phyloP scores from a whole-genome alignment of 2,113 vertebrate genomes.

The Myotis yumanensis region DNA sequence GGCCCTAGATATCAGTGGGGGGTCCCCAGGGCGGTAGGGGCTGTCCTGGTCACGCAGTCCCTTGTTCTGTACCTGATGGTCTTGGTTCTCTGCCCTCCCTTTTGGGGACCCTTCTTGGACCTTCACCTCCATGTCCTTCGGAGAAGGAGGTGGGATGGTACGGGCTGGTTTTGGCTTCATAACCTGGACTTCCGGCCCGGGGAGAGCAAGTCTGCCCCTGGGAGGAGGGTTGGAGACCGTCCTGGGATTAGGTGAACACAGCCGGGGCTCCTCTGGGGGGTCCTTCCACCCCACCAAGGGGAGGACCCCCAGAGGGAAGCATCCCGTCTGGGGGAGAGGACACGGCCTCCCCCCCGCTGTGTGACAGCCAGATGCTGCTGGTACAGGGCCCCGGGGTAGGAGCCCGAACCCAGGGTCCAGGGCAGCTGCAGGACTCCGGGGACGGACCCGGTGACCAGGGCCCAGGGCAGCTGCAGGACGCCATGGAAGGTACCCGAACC shows the following conservation, averaged over 20 bases:
- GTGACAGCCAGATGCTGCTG: fast-evolving
- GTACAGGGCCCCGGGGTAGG: fast-evolving
- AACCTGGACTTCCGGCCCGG: background rate
- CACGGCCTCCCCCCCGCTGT: fast-evolving
- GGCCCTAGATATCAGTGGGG: fast-evolving
- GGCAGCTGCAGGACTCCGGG: no score
- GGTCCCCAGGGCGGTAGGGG: fast-evolving
- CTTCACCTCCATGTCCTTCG: background rate
- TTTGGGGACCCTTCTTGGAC: background rate
- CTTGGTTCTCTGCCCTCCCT: fast-evolving
- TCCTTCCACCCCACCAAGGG: background rate
- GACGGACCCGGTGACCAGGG: no score
- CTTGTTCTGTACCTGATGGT: fast-evolving
- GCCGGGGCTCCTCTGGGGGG: background rate
- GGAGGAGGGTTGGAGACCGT: fast-evolving
- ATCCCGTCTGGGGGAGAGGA: no score
- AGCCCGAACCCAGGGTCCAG: fast-evolving
- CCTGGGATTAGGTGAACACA: no score
- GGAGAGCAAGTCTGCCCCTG: fast-evolving
- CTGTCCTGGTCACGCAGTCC: background rate
- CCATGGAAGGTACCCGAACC: no score
- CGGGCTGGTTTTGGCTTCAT: fast-evolving
- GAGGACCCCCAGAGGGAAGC: fast-evolving
- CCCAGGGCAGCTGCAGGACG: no score
- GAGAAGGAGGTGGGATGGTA: background rate